Evolutionary conservation across 2,888 invertebrate genomes (phyloP).

Genomic region (Troides aeacus): DNA sequence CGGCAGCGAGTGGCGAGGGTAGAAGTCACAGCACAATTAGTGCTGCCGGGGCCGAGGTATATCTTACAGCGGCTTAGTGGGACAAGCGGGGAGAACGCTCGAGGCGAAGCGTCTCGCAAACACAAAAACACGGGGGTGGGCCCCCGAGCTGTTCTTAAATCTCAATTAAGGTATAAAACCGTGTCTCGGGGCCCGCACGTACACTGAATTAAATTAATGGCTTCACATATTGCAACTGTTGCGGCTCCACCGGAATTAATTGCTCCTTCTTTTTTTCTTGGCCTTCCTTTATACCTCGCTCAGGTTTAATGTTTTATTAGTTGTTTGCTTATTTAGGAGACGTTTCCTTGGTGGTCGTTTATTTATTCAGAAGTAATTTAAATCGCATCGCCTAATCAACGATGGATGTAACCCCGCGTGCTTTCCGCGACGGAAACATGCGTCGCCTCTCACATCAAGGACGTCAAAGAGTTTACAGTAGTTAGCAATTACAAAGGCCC

Average conservation of each 20-base stretch:
- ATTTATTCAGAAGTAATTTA: constrained; percentile 27
- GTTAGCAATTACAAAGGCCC: neutral
- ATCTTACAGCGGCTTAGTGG: constrained; percentile 37
- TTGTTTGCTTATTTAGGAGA: constrained; percentile 62
- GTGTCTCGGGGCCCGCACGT: constrained; percentile 73
- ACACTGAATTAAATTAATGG: constrained; percentile 79
- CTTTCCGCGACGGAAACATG: neutral
- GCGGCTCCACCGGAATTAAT: constrained; percentile 66
- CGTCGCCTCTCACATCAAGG: neutral
- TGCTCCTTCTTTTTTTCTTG: constrained; percentile 58
- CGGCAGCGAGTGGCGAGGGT: neutral
- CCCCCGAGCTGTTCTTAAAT: constrained; percentile 72
- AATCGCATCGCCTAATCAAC: neutral
- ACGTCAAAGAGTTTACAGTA: neutral
- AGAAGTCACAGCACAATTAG: constrained; percentile 21
- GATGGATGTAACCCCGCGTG: neutral
- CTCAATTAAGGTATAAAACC: constrained; percentile 79
- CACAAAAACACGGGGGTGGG: constrained; percentile 52
- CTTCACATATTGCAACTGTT: constrained; percentile 74
- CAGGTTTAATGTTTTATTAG: constrained; percentile 76
- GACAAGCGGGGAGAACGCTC: constrained; percentile 38
- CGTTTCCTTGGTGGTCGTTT: constrained; percentile 40
- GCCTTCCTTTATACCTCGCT: constrained; percentile 48
- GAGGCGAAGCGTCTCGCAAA: constrained; percentile 44
- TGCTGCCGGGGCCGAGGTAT: constrained; percentile 27